Evolutionary conservation across 2,113 vertebrate species (phyloP), one percentile per base, ranked within the genome.

Genomic region (Megalops atlanticus): DNA sequence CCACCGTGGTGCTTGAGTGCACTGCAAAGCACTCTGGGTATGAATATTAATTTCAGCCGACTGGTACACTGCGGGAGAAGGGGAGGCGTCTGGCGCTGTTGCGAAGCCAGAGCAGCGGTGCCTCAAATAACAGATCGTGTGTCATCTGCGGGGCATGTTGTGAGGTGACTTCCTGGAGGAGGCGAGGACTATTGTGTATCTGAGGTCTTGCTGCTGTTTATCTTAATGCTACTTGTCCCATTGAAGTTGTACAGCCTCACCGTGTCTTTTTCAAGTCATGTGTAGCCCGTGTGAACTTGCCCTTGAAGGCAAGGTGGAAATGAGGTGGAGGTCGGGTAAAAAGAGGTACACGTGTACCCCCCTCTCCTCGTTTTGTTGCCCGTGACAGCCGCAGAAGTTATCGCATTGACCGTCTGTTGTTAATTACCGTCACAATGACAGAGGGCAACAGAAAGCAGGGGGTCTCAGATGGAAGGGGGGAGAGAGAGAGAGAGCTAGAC

Each of bases 251-350:
- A 82, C 49, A 35, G 74, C 71, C 39, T 52, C 79, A 64, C 73
- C 77, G 75, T 45, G 83, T 83, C 74, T 6, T 74, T 36, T 3
- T 18, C 24, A 33, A 41, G 76, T 83, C 49, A 52, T 39, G 33
- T 15, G 5, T 43, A 83, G 85, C 84, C 73, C 89, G 88, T 88
- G 86, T 87, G 83, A 89, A 89, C 91, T 90, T 92, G 89, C 89
- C 87, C 90, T 92, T 89, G 82, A 83, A 89, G 80, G 68, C 58
- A 40, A 16, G 40, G 16, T 31, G 75, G 43, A 52, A 77, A 79
- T n/a, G 43, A 80, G 80, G 64, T 40, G 68, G 85, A 73, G 70
- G 88, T 41, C 80, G 80, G 68, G 88, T 85, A 38, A 81, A n/a
- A 16, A 71, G 33, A 39, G 71, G 8, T 52, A 33, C 35, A 38